Percentiles rank a stretch among this genome's conserved stretches.
Evolutionary conservation across 2,888 invertebrate genomes (phyloP).

Genomic region (Pristionchus entomophagus): DNA sequence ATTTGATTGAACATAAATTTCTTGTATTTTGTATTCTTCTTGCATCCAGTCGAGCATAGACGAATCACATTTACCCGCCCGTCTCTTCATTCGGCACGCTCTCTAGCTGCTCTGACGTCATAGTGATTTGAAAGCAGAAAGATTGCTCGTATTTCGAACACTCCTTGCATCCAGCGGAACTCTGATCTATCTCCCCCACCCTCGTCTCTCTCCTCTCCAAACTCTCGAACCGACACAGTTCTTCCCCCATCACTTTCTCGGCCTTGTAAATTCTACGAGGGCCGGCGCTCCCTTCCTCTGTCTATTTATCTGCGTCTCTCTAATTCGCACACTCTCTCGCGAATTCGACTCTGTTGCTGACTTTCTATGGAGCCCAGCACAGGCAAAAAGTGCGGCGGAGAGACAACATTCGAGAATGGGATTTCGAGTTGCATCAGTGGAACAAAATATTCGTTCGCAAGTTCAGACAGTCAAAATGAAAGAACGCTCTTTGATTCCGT

Average conservation of each 20-base stretch:
- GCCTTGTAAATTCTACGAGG: constrained; percentile 31
- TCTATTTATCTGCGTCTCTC: neutral
- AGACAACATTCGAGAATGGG: constrained; percentile 1
- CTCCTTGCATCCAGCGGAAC: neutral
- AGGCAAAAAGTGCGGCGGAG: neutral
- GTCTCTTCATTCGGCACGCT: neutral
- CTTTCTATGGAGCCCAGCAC: neutral
- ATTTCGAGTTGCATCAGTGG: too few relatives aligned
- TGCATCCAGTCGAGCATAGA: too few relatives aligned
- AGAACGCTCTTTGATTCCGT: too few relatives aligned
- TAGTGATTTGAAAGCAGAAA: too few relatives aligned
- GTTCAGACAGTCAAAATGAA: too few relatives aligned
- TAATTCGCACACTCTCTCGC: neutral
- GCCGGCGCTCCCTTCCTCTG: neutral
- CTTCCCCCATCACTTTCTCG: constrained; percentile 8
- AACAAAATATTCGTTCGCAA: too few relatives aligned
- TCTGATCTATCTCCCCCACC: neutral
- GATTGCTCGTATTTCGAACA: too few relatives aligned
- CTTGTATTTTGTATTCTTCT: too few relatives aligned
- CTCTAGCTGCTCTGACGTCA: neutral
- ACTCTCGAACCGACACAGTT: constrained; percentile 10
- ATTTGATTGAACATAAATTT: too few relatives aligned
- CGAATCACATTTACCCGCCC: too few relatives aligned
- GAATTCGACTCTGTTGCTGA: neutral
- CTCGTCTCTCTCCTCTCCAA: neutral